phyloP scores from a whole-genome alignment of 2,113 vertebrate genomes.

The Struthio camelus region DNA sequence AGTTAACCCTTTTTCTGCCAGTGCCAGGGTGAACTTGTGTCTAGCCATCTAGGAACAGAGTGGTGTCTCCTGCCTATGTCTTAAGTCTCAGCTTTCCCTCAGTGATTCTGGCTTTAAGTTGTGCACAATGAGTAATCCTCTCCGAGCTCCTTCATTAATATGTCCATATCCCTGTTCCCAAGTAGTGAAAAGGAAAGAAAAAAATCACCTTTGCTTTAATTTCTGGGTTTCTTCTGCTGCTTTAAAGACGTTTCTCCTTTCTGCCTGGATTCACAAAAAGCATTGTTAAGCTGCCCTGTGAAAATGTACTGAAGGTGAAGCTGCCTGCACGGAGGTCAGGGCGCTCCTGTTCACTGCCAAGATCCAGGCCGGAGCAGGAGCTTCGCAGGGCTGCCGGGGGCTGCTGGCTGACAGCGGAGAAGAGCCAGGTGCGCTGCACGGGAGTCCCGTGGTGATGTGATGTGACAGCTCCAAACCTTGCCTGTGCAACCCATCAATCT shows the following conservation, averaged over 20 bases:
- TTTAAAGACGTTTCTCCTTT: not conserved
- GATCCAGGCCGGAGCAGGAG: not conserved
- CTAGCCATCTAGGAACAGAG: not conserved
- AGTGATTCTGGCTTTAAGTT: not conserved
- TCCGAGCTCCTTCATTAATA: not conserved
- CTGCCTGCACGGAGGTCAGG: not conserved
- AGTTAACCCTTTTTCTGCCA: not conserved
- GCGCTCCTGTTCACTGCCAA: not conserved
- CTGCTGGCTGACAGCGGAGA: not conserved
- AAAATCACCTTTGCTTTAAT: not conserved
- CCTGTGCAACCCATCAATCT: not conserved
- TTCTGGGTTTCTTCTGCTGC: not conserved
- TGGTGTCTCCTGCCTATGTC: not conserved
- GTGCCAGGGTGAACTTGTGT: not conserved
- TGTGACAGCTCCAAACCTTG: not conserved
- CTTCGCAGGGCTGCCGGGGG: not conserved
- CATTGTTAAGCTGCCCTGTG: not conserved
- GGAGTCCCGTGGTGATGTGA: not conserved
- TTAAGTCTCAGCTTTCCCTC: not conserved
- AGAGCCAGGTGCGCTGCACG: not conserved
- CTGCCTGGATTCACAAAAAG: slow-evolving; percentile 6
- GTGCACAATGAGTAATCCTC: not conserved
- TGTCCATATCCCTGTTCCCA: not conserved
- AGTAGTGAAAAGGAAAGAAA: not conserved
- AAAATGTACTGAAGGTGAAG: not conserved